Evolutionary conservation across 2,888 invertebrate species (phyloP), one percentile per base, ranked within the genome.

Genomic region (Cinara cedri): DNA sequence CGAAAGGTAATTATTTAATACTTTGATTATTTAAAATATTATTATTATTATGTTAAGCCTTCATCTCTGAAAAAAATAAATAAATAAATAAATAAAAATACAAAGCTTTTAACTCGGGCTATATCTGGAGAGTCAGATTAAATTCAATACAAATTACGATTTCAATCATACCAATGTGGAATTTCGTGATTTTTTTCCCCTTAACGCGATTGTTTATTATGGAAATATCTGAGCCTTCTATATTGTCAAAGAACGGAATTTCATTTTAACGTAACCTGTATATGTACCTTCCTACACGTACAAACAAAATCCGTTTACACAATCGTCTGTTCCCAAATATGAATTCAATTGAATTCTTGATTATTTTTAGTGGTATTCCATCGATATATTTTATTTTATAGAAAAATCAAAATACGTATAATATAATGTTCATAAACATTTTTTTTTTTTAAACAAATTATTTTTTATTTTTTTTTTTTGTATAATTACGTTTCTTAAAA

Each of bases 181-280:
- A 75, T 75, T 46, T 75, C 24, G 26, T 55, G 75, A 75, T 66
- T 75, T 75, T 42, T 60, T 72, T 6, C 34, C 42, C 42, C 34
- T 34, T 42, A 21, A 21, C 26, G 8, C 14, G n/a, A 34, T 46
- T 14, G n/a, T 66, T 55, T 66, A n/a, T 66, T 75, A 55, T 75
- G 55, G 66, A 75, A 75, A 75, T 75, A 55, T 75, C 55, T 66
- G n/a, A n/a, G 21, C 1, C 11, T 14, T 75, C 55, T 65, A 65
- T 66, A 65, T 66, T 65, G 65, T 4, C 44, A 46, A 66, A 55
- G 54, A 46, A 19, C n/a, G 75, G 75, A 75, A 75, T 75, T 75
- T 75, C 54, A 75, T 75, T 66, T 75, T 62, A 55, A 51, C 34
- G 3, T 34, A 34, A 34, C 34, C 42, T 42, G 51, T 4, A n/a